These are phyloP conservation scores for Ginglymostoma cirratum DNA, from an alignment of 2,113 vertebrate genomes.

Conservation along the genomic window DNA sequence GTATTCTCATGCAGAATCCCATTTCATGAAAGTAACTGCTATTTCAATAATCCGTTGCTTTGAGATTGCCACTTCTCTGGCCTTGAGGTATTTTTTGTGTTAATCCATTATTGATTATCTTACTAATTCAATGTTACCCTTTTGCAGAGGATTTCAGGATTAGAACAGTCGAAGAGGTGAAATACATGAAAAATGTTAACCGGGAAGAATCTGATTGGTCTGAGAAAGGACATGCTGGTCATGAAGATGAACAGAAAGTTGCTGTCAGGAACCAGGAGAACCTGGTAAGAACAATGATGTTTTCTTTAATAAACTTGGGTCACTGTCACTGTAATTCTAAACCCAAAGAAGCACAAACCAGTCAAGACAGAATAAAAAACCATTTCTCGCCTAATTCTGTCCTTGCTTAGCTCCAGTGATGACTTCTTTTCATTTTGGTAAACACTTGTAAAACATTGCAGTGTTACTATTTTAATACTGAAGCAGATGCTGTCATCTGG, in stretches of 20 bases:
- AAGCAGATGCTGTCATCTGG: background rate
- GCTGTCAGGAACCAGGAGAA: conserved; percentile 70
- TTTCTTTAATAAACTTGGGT: background rate
- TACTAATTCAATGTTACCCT: conserved; percentile 41
- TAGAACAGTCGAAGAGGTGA: conserved; percentile 93
- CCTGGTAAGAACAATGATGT: conserved; percentile 55
- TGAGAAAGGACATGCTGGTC: conserved; percentile 45
- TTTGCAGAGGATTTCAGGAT: conserved; percentile 87
- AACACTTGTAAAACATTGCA: background rate
- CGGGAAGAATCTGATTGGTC: conserved; percentile 24
- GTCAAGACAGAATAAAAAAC: background rate
- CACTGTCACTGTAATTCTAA: background rate
- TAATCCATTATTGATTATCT: background rate
- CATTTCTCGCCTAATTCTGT: background rate
- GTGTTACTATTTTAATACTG: background rate
- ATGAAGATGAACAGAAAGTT: conserved; percentile 69
- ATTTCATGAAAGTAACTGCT: background rate
- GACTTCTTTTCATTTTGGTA: background rate
- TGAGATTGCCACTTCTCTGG: too few species aligned
- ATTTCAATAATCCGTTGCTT: background rate
- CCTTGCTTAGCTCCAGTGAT: background rate
- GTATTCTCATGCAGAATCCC: background rate
- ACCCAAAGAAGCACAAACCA: background rate
- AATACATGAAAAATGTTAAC: conserved; percentile 65
- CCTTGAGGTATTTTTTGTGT: background rate